Conservation (phyloP, 1,140 invertebrate species). For the Plutomurus gul region DNA sequence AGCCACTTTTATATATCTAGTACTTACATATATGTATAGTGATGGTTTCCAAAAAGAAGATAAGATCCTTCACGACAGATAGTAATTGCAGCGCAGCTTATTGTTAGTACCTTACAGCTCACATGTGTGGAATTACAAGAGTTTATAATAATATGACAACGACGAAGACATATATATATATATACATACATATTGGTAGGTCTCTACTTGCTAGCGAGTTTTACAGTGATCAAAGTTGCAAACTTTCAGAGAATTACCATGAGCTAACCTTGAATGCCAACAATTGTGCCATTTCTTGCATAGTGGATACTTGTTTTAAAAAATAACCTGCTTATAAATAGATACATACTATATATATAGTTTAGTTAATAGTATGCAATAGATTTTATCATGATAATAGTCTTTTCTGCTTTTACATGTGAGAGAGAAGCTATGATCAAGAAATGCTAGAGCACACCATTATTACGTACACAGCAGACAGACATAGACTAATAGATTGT, state of each 20-base stretch:
- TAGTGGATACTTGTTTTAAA: conserved; percentile 19
- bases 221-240: neutral
- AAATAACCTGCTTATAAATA: conserved; percentile 23
- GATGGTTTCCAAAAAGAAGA: neutral
- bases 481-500: neutral
- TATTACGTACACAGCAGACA: neutral
- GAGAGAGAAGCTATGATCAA: neutral
- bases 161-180: neutral
- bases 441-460: neutral
- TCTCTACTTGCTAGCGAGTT: neutral
- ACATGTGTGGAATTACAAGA: too few species aligned
- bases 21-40: neutral
- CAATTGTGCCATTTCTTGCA: conserved; percentile 26
- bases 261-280: conserved; percentile 28
- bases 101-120: too few species aligned
- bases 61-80: neutral
- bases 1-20: neutral
- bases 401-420: too few species aligned
- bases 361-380: too few species aligned
- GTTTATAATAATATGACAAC: too few species aligned
- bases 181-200: neutral
- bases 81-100: too few species aligned
- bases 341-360: too few species aligned
- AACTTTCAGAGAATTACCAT: conserved; percentile 7
- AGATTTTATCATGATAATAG: conserved; percentile 12